These are phyloP conservation scores for Protodeltote pygarga DNA, from an alignment of 2,888 invertebrate genomes.

Conservation along the genomic window DNA sequence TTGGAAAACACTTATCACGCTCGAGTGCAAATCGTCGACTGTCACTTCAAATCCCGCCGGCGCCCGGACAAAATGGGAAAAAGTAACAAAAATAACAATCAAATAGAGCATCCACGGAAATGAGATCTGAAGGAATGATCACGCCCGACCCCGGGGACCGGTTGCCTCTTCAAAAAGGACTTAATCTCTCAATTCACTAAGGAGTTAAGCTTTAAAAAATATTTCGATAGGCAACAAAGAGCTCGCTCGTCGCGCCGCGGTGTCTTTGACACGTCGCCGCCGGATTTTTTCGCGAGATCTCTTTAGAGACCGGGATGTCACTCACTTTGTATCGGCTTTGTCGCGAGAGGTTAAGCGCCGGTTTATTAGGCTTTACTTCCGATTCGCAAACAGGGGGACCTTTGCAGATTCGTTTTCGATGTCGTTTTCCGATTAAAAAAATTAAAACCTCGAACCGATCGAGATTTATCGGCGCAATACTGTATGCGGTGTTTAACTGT, in stretches of 20 bases:
- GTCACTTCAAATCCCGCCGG: slow-evolving; percentile 83
- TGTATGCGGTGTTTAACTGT: slow-evolving; percentile 53
- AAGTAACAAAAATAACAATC: slow-evolving; percentile 87
- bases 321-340: slow-evolving; percentile 86
- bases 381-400: slow-evolving; percentile 80
- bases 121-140: slow-evolving; percentile 86
- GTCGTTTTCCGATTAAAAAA: slow-evolving; percentile 64
- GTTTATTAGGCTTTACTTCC: slow-evolving; percentile 85
- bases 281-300: slow-evolving; percentile 84
- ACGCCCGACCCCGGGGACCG: slow-evolving; percentile 86
- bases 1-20: slow-evolving; percentile 84
- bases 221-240: slow-evolving; percentile 85
- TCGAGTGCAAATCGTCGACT: slow-evolving; percentile 84
- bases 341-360: slow-evolving; percentile 84
- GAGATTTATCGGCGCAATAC: slow-evolving; percentile 67
- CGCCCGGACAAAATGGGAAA: slow-evolving; percentile 75
- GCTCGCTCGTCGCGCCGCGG: slow-evolving; percentile 75
- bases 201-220: slow-evolving; percentile 87
- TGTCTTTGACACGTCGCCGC: slow-evolving; percentile 86
- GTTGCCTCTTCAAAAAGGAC: slow-evolving; percentile 88
- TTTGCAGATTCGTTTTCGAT: slow-evolving; percentile 69
- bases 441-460: slow-evolving; percentile 56
- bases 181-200: slow-evolving; percentile 88
- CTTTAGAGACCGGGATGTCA: slow-evolving; percentile 83
- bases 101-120: slow-evolving; percentile 85